These are phyloP conservation scores for Climacteris rufus DNA, from an alignment of 2,113 vertebrate species.

Conservation along the genomic window DNA sequence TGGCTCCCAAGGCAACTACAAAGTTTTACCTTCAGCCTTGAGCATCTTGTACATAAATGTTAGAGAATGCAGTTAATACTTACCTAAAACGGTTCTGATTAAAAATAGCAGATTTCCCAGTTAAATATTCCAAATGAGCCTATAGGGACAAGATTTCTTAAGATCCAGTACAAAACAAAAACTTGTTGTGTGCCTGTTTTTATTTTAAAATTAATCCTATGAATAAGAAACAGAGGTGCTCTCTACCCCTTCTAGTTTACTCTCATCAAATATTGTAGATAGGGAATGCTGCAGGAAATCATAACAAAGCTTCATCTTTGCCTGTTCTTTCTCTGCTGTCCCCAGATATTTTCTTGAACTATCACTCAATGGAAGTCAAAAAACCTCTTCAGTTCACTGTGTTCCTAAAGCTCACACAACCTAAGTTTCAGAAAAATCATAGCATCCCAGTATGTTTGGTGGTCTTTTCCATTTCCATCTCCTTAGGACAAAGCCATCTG, in stretches of 20 bases:
- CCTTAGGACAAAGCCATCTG: background rate
- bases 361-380: background rate
- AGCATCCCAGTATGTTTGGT: background rate
- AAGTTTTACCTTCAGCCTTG: background rate
- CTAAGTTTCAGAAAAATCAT: background rate
- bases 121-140: background rate
- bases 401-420: rapidly evolving
- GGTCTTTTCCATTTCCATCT: background rate
- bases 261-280: background rate
- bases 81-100: background rate
- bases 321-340: background rate
- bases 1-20: background rate
- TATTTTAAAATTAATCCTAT: background rate
- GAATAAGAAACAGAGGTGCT: background rate
- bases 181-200: background rate
- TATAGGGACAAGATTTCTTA: background rate
- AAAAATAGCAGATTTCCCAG: background rate
- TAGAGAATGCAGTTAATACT: background rate
- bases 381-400: background rate
- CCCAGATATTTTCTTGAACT: background rate
- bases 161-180: background rate
- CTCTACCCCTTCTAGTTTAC: background rate
- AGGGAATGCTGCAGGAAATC: background rate
- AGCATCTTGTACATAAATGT: background rate
- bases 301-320: background rate